A percentile compares a stretch with the other conserved stretches of the same genome.
These are phyloP conservation scores for Biston betularia DNA, from an alignment of 2,888 invertebrate genomes.

Conservation along the genomic window DNA sequence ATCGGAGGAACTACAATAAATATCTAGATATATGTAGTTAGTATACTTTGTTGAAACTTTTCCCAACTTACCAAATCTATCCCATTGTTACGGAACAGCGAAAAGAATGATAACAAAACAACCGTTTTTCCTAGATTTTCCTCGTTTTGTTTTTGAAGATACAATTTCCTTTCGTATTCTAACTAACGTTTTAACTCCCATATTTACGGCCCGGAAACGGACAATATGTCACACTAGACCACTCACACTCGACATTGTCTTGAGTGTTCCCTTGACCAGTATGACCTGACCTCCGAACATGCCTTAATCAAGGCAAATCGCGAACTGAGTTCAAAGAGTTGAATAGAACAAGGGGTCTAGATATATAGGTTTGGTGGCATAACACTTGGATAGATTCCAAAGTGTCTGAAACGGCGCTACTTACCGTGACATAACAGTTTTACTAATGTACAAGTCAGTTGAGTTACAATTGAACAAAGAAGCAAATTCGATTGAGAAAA, in stretches of 20 bases:
- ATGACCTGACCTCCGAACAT: slow-evolving; percentile 48
- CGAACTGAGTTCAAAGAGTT: slow-evolving; percentile 13
- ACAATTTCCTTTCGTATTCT: slow-evolving; percentile 34
- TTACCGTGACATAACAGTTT: slow-evolving; percentile 70
- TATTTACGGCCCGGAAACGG: slow-evolving; percentile 64
- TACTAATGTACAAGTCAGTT: slow-evolving; percentile 50
- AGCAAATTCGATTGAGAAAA: slow-evolving; percentile 13
- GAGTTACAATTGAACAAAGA: slow-evolving; percentile 28
- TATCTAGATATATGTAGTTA: no score
- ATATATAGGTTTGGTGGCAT: slow-evolving; percentile 50
- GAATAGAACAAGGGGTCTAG: slow-evolving; percentile 47
- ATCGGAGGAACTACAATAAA: no score
- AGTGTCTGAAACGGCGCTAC: slow-evolving; percentile 68
- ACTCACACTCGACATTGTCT: slow-evolving; percentile 54
- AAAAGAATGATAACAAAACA: slow-evolving; percentile 25
- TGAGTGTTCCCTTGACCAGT: slow-evolving; percentile 49
- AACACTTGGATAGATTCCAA: slow-evolving; percentile 75
- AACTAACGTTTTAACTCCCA: slow-evolving; percentile 55
- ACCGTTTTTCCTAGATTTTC: slow-evolving; percentile 32
- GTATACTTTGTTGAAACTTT: no score
- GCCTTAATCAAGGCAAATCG: slow-evolving; percentile 35
- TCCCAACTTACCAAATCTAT: background rate
- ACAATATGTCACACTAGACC: slow-evolving; percentile 64
- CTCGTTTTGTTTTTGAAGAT: slow-evolving; percentile 29
- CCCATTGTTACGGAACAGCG: slow-evolving; percentile 5